phyloP scores from a whole-genome alignment of 2,888 invertebrate genomes.

The Macroteleia sp. region DNA sequence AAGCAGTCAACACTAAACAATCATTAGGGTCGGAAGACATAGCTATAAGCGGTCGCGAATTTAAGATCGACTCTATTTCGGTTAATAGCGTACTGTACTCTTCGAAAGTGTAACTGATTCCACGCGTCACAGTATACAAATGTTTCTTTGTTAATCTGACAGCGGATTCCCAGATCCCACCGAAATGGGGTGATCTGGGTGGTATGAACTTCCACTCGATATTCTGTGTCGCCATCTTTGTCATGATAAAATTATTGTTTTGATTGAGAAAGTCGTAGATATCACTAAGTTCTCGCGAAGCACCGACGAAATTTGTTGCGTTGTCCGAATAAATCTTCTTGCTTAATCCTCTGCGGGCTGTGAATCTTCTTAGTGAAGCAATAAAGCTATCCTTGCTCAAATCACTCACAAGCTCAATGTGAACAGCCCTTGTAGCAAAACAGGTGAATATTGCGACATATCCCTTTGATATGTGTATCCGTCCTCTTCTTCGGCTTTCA shows the following conservation, averaged over 20 bases:
- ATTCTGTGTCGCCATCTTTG: background rate
- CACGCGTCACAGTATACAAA: conserved; percentile 6
- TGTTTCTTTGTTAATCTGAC: background rate
- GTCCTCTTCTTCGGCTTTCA: conserved; percentile 34
- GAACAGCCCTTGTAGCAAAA: conserved; percentile 58
- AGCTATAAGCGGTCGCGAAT: conserved; percentile 6
- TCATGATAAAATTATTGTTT: background rate
- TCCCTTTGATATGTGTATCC: conserved; percentile 43
- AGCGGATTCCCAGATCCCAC: background rate
- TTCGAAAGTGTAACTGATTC: conserved; percentile 27
- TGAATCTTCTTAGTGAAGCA: background rate
- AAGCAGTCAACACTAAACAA: background rate
- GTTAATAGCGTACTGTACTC: conserved; percentile 18
- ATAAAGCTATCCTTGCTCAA: background rate
- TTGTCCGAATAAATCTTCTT: background rate
- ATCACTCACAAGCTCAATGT: conserved; percentile 42
- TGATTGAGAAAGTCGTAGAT: conserved; percentile 10
- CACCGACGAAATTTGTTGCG: conserved; percentile 4
- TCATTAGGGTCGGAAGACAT: conserved; percentile 23
- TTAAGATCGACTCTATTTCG: conserved; percentile 17
- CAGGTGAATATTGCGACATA: conserved; percentile 68
- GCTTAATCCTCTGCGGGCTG: background rate
- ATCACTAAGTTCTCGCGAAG: conserved; percentile 4
- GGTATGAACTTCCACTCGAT: conserved; percentile 1
- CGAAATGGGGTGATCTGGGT: background rate